These are phyloP conservation scores for human DNA, from an alignment of 2,113 vertebrate species.

Conservation along the genomic window GRCh38 chr17:34128501-34129000, in stretches of 20 bases:
- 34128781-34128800: background rate
- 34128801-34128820: background rate
- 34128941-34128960: background rate
- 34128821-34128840: background rate
- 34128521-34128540: background rate
- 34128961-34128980: background rate
- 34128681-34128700: background rate
- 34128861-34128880: background rate
- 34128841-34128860: background rate
- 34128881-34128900: background rate
- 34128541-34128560: background rate
- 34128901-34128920: background rate
- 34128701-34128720: background rate
- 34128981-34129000: background rate
- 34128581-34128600: background rate
- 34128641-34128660: background rate
- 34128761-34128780: background rate
- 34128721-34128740: background rate
- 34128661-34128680: background rate
- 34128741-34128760: background rate
- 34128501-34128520: background rate
- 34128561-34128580: background rate
- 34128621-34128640: fast-evolving
- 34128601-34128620: background rate
- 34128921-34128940: background rate